Evolutionary conservation across 2,888 invertebrate species (phyloP), one percentile per base, ranked within the genome.

Genomic region (Horisme vitalbata): DNA sequence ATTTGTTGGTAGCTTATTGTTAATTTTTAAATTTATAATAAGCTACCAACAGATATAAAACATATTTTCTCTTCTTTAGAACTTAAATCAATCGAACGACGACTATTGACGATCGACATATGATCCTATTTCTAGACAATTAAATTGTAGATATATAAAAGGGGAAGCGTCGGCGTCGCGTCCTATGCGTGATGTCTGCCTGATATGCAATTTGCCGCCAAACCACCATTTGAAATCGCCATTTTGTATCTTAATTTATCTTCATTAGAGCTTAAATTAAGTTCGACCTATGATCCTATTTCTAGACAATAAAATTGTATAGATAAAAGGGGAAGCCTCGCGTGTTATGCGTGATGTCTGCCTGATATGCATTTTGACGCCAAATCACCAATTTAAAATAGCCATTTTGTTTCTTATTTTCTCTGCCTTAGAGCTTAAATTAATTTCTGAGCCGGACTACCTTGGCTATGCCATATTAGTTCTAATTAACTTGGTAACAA

Each of bases 141-240:
- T 15, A 1, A 27, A 41, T 34, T 24, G 23, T 18, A 8, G 9
- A 21, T 44, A 52, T 38, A 37, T 47, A 31, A 23, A 62, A 58
- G 61, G 43, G 59, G n/a, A n/a, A n/a, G n/a, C n/a, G n/a, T n/a
- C n/a, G 55, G 27, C 51, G 39, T 45, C 54, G 51, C 43, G 37
- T 23, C 56, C 54, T 60, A 61, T 64, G 71, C 46, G 52, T 50
- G 37, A 24, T 52, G 51, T 62, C 62, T 64, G 71, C 30, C 52
- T 32, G 21, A 26, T 26, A 55, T 59, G 62, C 54, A 59, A 55
- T 55, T 31, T 33, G 12, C 23, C 37, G 24, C 10, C 14, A 23
- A 44, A 21, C 31, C 14, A 23, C 23, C 43, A 37, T 37, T n/a
- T n/a, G n/a, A n/a, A n/a, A n/a, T n/a, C n/a, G n/a, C n/a, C n/a